phyloP scores from a whole-genome alignment of 2,113 vertebrate species.

The Sylvia atricapilla region DNA sequence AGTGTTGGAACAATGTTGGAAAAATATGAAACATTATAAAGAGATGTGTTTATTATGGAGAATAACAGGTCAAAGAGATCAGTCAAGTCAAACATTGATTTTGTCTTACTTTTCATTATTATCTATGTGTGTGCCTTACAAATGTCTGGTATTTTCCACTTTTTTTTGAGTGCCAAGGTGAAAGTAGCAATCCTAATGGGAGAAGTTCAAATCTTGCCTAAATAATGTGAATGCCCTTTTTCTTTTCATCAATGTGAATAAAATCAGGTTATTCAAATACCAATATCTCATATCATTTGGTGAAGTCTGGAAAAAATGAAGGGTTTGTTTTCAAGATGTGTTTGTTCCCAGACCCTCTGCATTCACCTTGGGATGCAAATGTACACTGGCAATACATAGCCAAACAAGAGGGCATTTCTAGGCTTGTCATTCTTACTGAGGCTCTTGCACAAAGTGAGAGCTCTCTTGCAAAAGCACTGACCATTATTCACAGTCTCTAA shows the following conservation, averaged over 20 bases:
- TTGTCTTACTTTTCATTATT: not conserved
- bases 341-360: not conserved
- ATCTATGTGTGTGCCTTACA: not conserved
- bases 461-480: not conserved
- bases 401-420: not conserved
- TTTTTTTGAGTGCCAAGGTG: not conserved
- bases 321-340: not conserved
- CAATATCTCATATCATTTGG: not conserved
- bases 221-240: not conserved
- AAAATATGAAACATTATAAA: not conserved
- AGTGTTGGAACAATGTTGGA: not conserved
- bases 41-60: not conserved
- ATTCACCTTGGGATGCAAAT: not conserved
- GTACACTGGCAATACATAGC: not conserved
- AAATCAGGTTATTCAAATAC: not conserved
- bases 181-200: not conserved
- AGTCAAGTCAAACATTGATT: not conserved
- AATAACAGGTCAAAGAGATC: not conserved
- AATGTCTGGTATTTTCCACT: not conserved
- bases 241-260: not conserved
- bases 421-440: not conserved
- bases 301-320: not conserved
- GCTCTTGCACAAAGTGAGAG: not conserved
- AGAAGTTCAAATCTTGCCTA: not conserved
- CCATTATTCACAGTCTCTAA: not conserved